Base-by-base conservation (phyloP, 2,797 vertebrate species). In the Lycodopsis pacificus region DNA sequence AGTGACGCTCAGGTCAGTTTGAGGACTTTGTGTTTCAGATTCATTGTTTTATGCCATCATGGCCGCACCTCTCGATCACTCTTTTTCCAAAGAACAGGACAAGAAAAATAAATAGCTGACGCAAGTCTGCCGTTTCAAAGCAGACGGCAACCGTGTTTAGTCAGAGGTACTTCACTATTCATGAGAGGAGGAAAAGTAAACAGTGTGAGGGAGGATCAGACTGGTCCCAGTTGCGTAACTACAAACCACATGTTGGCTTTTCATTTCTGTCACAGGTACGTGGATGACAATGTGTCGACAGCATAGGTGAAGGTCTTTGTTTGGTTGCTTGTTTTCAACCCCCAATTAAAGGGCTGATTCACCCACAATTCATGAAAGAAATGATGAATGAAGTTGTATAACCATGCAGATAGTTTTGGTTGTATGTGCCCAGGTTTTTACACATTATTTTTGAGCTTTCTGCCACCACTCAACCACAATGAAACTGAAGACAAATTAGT, bases 121-220 rank as follows among this genome's bases (percentile, higher is more conserved):
- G 58, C 14, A 48, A 56, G 13, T 30, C 22, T 65, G 53, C n/a
- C 32, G 22, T 58, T 58, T 64, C 32, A 53, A 54, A 70, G 36
- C 36, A 14, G 7, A 13, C 56, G 15, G 57, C 22, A 63, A 0
- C 11, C 19, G 53, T 58, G 58, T 63, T 79, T 65, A 27, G 30
- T 46, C 71, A 71, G 65, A 82, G 70, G 22, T 69, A 25, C 58
- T 62, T 53, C 44, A 10, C 32, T 30, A 42, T 85, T 77, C 66
- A 83, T 40, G 27, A 82, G 75, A 63, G 34, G 65, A 73, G 75
- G 71, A 75, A 84, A 71, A 70, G 81, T 79, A 82, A 78, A 86
- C 62, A 59, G 69, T 22, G 14, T 4, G 71, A 59, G 36, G 56
- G 58, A 77, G 61, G 70, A 75, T 56, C 48, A 48, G 57, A 51